Evolutionary conservation across 2,888 invertebrate genomes (phyloP).

Genomic region (Lycia hirtaria): DNA sequence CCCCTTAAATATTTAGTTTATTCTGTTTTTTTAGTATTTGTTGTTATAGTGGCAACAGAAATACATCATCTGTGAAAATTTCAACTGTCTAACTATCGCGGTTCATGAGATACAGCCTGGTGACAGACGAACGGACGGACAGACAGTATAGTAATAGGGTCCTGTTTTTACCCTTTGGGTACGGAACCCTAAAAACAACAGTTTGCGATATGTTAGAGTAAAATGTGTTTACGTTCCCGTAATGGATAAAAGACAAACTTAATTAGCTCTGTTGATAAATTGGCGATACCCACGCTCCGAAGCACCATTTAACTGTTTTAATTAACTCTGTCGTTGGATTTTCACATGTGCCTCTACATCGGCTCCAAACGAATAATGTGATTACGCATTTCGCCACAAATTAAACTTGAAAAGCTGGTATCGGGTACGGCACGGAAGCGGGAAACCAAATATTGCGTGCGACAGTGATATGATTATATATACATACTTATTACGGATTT

Average conservation of each 20-base stretch:
- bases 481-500: neutral
- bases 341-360: conserved; percentile 15
- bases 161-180: too few relatives aligned
- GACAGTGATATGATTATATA: neutral
- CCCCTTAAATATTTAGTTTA: too few relatives aligned
- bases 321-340: conserved; percentile 36
- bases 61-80: too few relatives aligned
- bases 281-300: conserved; percentile 27
- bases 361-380: conserved; percentile 22
- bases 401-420: conserved; percentile 12
- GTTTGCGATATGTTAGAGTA: too few relatives aligned
- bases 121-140: too few relatives aligned
- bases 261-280: conserved; percentile 47
- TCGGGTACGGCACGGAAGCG: conserved; percentile 1
- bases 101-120: too few relatives aligned
- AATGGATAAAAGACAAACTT: conserved; percentile 41
- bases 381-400: conserved; percentile 27
- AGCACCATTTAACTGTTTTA: conserved; percentile 36
- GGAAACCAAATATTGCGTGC: conserved; percentile 1
- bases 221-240: conserved; percentile 28
- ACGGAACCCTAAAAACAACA: too few relatives aligned
- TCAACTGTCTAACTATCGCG: too few relatives aligned
- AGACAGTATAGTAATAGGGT: too few relatives aligned
- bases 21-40: too few relatives aligned
- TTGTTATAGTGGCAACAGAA: too few relatives aligned